Evolutionary conservation across 2,113 vertebrate species (phyloP), one percentile per base, ranked within the genome.

Genomic region (Leuciscus idus): DNA sequence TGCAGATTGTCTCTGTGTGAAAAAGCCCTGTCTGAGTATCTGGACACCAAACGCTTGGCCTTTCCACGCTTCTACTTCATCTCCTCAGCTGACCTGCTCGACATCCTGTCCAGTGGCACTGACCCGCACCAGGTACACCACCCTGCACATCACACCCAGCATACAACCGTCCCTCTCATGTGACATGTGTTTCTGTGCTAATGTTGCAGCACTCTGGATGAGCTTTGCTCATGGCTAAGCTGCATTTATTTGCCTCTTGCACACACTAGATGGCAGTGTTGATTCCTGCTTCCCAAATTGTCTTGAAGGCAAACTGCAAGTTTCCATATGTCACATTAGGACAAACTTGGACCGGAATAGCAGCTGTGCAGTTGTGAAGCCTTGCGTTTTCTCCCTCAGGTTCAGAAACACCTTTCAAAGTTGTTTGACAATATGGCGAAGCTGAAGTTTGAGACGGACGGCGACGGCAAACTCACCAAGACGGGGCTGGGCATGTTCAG

Each of bases 21-120:
- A 92, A 99, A 99, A 89, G 98, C 98, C 85, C 92, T 99, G 92
- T 93, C 96, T 26, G 97, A 99, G 83, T 98, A 99, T 90, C 93
- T 99, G 88, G 97, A 99, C 89, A 97, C 94, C 88, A 99, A 99
- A 89, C 95, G 97, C 15, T 92, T 99, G 81, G 95, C 96, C 36
- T 99, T 99, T 87, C 98, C 98, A 48, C 94, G 98, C 12, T 99
- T 99, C 93, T 99, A 98, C 91, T 99, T 99, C 90, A 95, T 99
- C 90, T 99, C 98, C 12, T 99, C 98, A n/a, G 96, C 97, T 7
- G 98, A 99, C 91, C 93, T 99, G 70, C 89, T 99, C 90, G 97
- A 99, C 92, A 97, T 99, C 89, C 95, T 99, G 84, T 99, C 98
- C 87, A 98, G 97, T 0, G 95, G 98, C 87, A 99, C 97, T 84